These are phyloP conservation scores for Lytechinus pictus DNA, from an alignment of 35 echinoderm and acorn worm genomes.

Conservation along the genomic window DNA sequence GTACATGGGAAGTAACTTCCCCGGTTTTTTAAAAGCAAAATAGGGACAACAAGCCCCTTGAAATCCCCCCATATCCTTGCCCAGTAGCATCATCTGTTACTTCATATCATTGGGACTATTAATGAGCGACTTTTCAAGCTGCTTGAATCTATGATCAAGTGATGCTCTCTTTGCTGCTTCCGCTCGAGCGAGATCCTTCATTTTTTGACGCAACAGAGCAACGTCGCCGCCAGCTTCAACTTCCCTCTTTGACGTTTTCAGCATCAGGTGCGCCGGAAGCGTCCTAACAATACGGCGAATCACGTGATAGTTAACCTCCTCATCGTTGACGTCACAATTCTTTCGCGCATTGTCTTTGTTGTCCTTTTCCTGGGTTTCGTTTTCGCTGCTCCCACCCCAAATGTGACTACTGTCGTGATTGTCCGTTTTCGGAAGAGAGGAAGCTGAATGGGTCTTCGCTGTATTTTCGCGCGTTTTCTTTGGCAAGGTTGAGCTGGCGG, in stretches of 20 bases:
- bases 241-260: constrained; percentile 69
- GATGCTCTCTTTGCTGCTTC: constrained; percentile 17
- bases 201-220: constrained; percentile 13
- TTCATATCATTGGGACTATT: background rate
- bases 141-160: constrained; percentile 57
- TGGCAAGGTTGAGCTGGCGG: background rate
- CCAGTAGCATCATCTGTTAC: no score
- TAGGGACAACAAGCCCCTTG: no score
- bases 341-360: background rate
- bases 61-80: no score
- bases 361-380: background rate
- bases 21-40: no score
- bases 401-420: background rate
- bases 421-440: background rate
- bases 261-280: constrained; percentile 63
- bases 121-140: constrained; percentile 50
- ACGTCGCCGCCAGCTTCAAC: constrained; percentile 53
- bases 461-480: background rate
- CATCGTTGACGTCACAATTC: background rate
- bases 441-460: background rate
- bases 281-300: constrained; percentile 62
- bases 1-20: no score
- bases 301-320: constrained; percentile 35
- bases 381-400: background rate
- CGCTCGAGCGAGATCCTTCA: constrained; percentile 52